Percentiles rank a stretch among this genome's conserved stretches.
Evolutionary conservation across 2,888 invertebrate species (phyloP).

Genomic region (Melieria crassipennis): DNA sequence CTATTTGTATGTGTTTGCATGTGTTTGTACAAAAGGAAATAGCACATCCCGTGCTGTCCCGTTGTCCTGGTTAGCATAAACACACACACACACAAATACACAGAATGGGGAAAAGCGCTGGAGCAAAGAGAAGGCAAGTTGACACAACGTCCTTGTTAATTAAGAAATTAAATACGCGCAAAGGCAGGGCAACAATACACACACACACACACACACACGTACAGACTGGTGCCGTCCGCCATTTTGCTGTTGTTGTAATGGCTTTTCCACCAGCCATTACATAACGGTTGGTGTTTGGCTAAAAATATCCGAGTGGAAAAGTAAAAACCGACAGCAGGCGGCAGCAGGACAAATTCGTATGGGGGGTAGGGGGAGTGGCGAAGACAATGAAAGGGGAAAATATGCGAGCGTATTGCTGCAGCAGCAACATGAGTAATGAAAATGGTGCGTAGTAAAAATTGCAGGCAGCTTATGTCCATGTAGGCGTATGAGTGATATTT

Average conservation of each 20-base stretch:
- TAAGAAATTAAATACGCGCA: conserved; percentile 25
- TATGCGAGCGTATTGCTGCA: too few relatives aligned
- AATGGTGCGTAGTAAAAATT: background rate
- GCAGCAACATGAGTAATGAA: too few relatives aligned
- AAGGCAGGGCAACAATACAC: too few relatives aligned
- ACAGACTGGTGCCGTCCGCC: too few relatives aligned
- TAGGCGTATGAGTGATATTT: conserved; percentile 4
- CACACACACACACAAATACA: background rate
- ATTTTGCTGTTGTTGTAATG: background rate
- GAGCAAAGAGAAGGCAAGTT: background rate
- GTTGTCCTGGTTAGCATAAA: too few relatives aligned
- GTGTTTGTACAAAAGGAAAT: background rate
- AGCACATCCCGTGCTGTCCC: too few relatives aligned
- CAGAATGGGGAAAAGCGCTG: background rate
- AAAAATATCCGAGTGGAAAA: background rate
- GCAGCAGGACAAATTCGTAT: background rate
- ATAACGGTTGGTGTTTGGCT: background rate
- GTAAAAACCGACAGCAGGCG: background rate
- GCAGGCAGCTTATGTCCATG: background rate
- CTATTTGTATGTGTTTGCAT: background rate
- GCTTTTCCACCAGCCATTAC: background rate
- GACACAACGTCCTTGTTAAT: conserved; percentile 16
- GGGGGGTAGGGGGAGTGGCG: too few relatives aligned
- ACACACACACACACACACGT: too few relatives aligned
- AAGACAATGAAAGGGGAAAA: too few relatives aligned